Evolutionary conservation across 30 jellyfish, hydroid and myxozoan species (phyloP), one percentile per base, ranked within the genome.

Genomic region (Hydra vulgaris): DNA sequence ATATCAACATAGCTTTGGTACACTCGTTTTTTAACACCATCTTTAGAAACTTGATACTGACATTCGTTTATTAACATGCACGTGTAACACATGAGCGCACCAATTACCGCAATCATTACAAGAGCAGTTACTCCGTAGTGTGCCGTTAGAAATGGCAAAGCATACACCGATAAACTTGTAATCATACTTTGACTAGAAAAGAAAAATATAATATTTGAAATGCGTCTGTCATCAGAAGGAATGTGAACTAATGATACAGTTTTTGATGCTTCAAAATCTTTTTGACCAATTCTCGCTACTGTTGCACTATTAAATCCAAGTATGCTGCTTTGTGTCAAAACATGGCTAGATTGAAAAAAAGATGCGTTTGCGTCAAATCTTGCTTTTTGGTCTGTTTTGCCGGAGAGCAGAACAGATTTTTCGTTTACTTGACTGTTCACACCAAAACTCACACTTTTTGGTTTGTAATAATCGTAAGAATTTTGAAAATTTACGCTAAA

Each of bases 131-230:
- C 7, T 15, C 95, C 95, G 18, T 77, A 84, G 24, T 67, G 70
- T 7, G 94, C 94, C 21, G 70, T 55, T 23, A 87, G 85, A 25
- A 82, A 87, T 40, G 95, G 95, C 78, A 87, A 66, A 15, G 94
- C 95, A 67, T 81, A 82, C 40, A 75, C 76, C 1, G 85, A 70
- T 17, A 82, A 71, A 23, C 94, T 88, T 15, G 90, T 89, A 7
- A 87, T 82, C 94, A 87, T 22, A 26, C 94, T 69, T 0, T 81
- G 79, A 1, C 24, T 66, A 40, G 74, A 81, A 83, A 87, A 71
- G 21, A 75, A 18, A 54, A 81, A 72, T 67, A 87, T 52, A 27
- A 82, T 7, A 7, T 88, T 82, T 22, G 94, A 73, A 15, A 94
- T 89, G 18, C 66, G 54, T 19, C 95, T 78, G 53, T 87, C 95